These are phyloP conservation scores for Listronotus bonariensis DNA, from an alignment of 1,140 invertebrate species.

Conservation along the genomic window DNA sequence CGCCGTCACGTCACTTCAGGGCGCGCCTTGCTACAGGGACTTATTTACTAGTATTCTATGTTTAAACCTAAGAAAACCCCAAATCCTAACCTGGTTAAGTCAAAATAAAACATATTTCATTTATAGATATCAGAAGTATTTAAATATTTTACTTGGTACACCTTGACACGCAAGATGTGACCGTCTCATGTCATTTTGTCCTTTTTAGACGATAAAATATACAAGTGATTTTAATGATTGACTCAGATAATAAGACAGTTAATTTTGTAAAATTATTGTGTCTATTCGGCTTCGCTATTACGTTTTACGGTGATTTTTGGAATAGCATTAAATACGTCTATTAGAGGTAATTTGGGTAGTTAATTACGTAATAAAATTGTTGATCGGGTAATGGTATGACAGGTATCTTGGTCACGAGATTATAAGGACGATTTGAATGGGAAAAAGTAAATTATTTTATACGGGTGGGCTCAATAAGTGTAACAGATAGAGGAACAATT, in stretches of 20 bases:
- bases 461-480: too few relatives aligned
- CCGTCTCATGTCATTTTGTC: slow-evolving; percentile 23
- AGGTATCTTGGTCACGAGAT: slow-evolving; percentile 1
- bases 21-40: too few relatives aligned
- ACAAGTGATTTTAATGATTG: slow-evolving; percentile 29
- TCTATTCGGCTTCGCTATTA: slow-evolving; percentile 19
- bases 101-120: slow-evolving; percentile 26
- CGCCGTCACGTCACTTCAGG: too few relatives aligned
- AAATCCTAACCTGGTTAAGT: too few relatives aligned
- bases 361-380: slow-evolving; percentile 18
- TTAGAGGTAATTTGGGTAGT: background rate
- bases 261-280: slow-evolving; percentile 25
- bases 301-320: slow-evolving; percentile 9
- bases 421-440: background rate
- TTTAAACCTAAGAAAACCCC: too few relatives aligned
- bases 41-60: too few relatives aligned
- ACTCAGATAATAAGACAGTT: slow-evolving; percentile 17
- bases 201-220: slow-evolving; percentile 19
- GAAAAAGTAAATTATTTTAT: too few relatives aligned
- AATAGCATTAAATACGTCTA: too few relatives aligned
- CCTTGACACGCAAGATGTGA: slow-evolving; percentile 40
- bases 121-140: slow-evolving; percentile 37
- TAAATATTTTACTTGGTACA: slow-evolving; percentile 44
- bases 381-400: slow-evolving; percentile 5
- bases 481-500: too few relatives aligned